Conservation (phyloP, 2,888 invertebrate species). For the Ormyrus thymus region DNA sequence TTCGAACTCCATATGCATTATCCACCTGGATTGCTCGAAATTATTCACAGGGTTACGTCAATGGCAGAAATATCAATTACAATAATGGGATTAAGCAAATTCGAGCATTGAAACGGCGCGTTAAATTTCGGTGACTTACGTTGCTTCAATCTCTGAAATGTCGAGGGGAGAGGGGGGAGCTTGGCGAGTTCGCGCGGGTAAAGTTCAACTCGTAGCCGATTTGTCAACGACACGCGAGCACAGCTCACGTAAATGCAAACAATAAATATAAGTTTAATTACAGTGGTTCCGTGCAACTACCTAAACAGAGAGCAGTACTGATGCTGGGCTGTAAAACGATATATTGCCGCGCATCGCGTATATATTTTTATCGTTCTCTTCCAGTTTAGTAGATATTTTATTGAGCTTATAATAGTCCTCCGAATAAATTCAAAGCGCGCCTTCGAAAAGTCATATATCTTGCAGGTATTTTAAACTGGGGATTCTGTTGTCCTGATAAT, state of each 20-base stretch:
- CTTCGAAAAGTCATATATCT: slow-evolving; percentile 22
- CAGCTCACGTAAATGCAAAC: slow-evolving; percentile 38
- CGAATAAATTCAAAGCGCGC: slow-evolving; percentile 15
- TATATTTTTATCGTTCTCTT: slow-evolving; percentile 39
- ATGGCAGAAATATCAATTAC: slow-evolving; percentile 35
- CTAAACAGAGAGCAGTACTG: background rate
- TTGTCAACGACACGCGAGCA: slow-evolving; percentile 43
- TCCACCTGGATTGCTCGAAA: slow-evolving; percentile 15
- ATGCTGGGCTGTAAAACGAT: background rate
- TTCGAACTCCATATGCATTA: background rate
- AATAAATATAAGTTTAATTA: slow-evolving; percentile 47
- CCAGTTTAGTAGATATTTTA: background rate
- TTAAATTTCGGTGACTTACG: slow-evolving; percentile 44
- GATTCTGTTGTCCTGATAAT: background rate
- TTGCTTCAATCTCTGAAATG: slow-evolving; percentile 24
- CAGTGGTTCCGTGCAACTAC: slow-evolving; percentile 24
- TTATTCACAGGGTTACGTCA: slow-evolving; percentile 24
- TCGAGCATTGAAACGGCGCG: slow-evolving; percentile 21
- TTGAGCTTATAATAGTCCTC: slow-evolving; percentile 20
- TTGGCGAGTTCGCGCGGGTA: background rate
- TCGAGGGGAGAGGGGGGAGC: background rate
- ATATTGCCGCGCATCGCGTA: slow-evolving; percentile 13
- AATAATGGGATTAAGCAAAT: slow-evolving; percentile 32
- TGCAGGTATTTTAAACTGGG: background rate
- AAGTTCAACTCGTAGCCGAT: slow-evolving; percentile 44